Evolutionary conservation across 37 sponge, comb jelly and placozoan species (phyloP).

Genomic region (Lycopodina hypogea): DNA sequence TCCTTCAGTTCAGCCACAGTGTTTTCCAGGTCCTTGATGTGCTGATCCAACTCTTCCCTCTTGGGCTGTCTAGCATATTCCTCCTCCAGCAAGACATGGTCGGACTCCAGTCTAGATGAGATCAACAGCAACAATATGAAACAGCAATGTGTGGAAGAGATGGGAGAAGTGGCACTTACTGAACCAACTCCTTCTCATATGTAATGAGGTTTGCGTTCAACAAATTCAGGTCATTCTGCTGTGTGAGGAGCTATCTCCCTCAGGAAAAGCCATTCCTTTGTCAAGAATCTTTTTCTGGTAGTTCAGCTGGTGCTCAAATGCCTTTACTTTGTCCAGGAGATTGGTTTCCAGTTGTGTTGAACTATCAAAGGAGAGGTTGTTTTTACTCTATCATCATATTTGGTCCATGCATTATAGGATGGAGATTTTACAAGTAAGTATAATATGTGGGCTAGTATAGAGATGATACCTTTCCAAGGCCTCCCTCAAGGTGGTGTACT

Average conservation of each 20-base stretch:
- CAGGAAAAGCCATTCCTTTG: conserved; percentile 63
- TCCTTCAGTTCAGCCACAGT: conserved; percentile 31
- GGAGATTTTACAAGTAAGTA: too few species aligned
- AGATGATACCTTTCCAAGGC: conserved; percentile 54
- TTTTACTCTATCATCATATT: not conserved
- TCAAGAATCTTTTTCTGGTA: conserved; percentile 61
- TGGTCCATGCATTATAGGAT: conserved; percentile 4
- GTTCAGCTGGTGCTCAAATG: conserved; percentile 43
- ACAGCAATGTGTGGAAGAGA: not conserved
- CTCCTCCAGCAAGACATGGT: conserved; percentile 19
- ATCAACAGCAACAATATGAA: too few species aligned
- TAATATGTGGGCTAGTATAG: not conserved
- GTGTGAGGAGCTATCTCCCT: conserved; percentile 55
- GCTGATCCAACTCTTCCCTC: conserved; percentile 46
- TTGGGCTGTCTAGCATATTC: conserved; percentile 55
- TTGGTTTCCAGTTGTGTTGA: conserved; percentile 55
- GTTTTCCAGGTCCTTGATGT: conserved; percentile 21
- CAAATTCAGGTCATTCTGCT: conserved; percentile 69
- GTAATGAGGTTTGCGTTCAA: conserved; percentile 39
- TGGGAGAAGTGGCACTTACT: conserved; percentile 19
- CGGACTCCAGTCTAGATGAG: conserved; percentile 41
- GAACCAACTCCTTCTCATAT: conserved; percentile 42
- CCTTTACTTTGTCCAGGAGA: conserved; percentile 48
- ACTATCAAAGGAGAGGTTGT: conserved; percentile 6
- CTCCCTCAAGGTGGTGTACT: conserved; percentile 48